These are phyloP conservation scores for Edolisoma coerulescens DNA, from an alignment of 2,113 vertebrate species.

Conservation along the genomic window DNA sequence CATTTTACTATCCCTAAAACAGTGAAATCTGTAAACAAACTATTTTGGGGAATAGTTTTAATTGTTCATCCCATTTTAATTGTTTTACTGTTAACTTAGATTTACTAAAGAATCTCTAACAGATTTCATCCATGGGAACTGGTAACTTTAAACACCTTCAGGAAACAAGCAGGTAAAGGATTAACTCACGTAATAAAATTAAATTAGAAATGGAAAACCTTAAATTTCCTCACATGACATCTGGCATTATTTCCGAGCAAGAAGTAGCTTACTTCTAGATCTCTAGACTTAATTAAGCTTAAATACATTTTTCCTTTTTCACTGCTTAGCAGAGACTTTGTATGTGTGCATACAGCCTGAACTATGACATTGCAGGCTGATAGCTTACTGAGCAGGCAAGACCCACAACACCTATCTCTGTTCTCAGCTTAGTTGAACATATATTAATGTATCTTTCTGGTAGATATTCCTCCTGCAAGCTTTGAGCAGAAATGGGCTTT, in stretches of 20 bases:
- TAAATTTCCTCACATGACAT: neutral
- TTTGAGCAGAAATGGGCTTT: neutral
- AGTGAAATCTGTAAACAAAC: neutral
- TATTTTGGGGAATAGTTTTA: neutral
- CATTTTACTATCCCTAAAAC: neutral
- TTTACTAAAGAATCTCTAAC: neutral
- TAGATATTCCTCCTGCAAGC: neutral
- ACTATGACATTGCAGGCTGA: neutral
- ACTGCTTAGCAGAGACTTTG: neutral
- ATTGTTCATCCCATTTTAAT: neutral
- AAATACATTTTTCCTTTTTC: neutral
- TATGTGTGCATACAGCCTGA: fast-evolving
- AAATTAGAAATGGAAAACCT: neutral
- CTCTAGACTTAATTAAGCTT: neutral
- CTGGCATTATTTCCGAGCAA: neutral
- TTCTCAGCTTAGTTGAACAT: neutral
- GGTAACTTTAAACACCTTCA: neutral
- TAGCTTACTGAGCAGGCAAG: neutral
- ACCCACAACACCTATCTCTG: neutral
- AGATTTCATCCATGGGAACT: neutral
- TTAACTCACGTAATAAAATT: neutral
- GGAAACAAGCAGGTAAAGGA: neutral
- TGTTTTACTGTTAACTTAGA: neutral
- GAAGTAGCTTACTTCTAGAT: neutral
- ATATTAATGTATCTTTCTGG: neutral